phyloP scores from a whole-genome alignment of 2,888 invertebrate species.

The Prostheceraeus crozeri region DNA sequence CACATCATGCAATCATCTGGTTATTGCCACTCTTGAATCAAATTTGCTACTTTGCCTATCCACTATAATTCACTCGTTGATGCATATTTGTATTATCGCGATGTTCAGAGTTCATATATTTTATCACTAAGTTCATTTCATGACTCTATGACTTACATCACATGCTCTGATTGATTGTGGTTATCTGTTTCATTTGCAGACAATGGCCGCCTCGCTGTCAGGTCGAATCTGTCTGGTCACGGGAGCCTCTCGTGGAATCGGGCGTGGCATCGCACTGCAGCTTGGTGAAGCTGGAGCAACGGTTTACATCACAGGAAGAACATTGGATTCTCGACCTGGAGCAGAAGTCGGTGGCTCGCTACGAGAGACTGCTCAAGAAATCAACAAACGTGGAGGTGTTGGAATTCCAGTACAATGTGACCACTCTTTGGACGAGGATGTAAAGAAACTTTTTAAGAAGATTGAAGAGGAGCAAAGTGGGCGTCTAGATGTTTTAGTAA shows the following conservation, averaged over 20 bases:
- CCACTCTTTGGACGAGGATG: conserved; percentile 52
- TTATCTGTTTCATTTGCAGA: too few relatives aligned
- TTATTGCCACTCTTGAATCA: too few relatives aligned
- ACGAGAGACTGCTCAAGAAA: conserved; percentile 44
- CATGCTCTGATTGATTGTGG: too few relatives aligned
- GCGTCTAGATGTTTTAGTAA: conserved; percentile 57
- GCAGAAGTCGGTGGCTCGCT: conserved; percentile 40
- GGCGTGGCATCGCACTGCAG: conserved; percentile 57
- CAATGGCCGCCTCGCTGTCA: too few relatives aligned
- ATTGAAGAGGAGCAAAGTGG: conserved; percentile 53
- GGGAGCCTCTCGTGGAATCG: conserved; percentile 56
- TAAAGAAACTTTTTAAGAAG: conserved; percentile 52
- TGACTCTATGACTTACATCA: too few relatives aligned
- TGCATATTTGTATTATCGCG: too few relatives aligned
- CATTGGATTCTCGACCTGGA: conserved; percentile 35
- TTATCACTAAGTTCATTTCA: too few relatives aligned
- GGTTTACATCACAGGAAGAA: conserved; percentile 56
- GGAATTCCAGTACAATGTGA: conserved; percentile 56
- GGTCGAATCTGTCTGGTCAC: conserved; percentile 55
- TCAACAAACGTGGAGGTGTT: conserved; percentile 38
- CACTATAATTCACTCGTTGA: too few relatives aligned
- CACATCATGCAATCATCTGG: too few relatives aligned
- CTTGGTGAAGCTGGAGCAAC: conserved; percentile 58
- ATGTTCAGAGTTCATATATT: too few relatives aligned
- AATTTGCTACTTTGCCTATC: too few relatives aligned